phyloP scores from a whole-genome alignment of 2,113 vertebrate genomes.

The Syrmaticus mikado region DNA sequence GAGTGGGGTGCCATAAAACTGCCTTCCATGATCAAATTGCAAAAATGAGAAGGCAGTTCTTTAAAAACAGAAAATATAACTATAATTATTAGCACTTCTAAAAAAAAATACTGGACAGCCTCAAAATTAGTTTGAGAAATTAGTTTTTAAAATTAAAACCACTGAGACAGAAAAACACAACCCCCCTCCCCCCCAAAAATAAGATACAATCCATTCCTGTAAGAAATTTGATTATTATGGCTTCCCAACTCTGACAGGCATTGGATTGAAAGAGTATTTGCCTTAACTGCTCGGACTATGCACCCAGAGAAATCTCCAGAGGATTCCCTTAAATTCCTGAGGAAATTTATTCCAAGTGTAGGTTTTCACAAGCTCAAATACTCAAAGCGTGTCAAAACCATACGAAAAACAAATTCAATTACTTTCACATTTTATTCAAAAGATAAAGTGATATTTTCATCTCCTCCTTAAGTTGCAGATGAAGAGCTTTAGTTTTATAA shows the following conservation, averaged over 20 bases:
- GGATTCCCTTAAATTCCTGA: not conserved
- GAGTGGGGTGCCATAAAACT: not conserved
- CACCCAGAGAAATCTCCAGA: not conserved
- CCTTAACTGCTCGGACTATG: not conserved
- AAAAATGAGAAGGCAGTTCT: not conserved
- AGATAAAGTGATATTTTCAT: conserved; percentile 35
- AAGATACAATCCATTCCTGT: not conserved
- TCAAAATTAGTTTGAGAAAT: not conserved
- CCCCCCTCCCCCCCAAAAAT: no score
- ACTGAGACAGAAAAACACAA: not conserved
- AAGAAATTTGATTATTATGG: not conserved
- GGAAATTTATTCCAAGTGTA: conserved; percentile 23
- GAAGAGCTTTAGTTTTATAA: conserved; percentile 52
- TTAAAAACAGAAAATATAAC: not conserved
- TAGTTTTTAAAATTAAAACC: not conserved
- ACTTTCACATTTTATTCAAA: not conserved
- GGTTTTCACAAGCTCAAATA: conserved; percentile 50
- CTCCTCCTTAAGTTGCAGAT: conserved; percentile 41
- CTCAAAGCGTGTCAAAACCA: conserved; percentile 50
- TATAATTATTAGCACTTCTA: not conserved
- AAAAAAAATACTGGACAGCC: not conserved
- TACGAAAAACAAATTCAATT: conserved; percentile 34
- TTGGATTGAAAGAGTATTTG: not conserved
- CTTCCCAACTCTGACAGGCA: not conserved
- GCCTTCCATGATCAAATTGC: not conserved